Evolutionary conservation across 2,888 invertebrate genomes (phyloP).

Genomic region (Acronicta psi): DNA sequence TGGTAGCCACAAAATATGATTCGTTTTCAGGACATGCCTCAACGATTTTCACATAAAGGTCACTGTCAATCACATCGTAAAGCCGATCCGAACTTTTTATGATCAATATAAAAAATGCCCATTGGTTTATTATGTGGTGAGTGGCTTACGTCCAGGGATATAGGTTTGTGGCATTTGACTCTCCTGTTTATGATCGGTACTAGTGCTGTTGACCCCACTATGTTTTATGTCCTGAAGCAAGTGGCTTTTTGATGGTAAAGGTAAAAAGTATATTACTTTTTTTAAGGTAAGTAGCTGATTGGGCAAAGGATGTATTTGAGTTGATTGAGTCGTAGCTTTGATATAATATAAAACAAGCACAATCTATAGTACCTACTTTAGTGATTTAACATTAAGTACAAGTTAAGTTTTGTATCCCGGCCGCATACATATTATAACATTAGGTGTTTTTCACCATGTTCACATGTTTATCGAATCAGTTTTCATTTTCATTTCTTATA

Average conservation of each 20-base stretch:
- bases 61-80: conserved; percentile 71
- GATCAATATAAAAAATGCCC: conserved; percentile 49
- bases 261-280: conserved; percentile 14
- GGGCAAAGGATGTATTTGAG: not conserved
- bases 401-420: no score
- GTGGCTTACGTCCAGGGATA: conserved; percentile 38
- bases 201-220: conserved; percentile 43
- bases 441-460: no score
- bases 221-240: conserved; percentile 36
- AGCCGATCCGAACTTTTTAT: conserved; percentile 56
- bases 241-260: conserved; percentile 32
- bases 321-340: no score
- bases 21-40: conserved; percentile 41
- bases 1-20: conserved; percentile 37
- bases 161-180: conserved; percentile 30
- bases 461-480: no score
- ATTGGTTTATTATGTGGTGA: conserved; percentile 48
- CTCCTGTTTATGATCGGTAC: conserved; percentile 37
- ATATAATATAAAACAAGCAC: no score
- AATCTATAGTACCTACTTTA: no score
- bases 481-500: no score
- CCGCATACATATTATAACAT: no score
- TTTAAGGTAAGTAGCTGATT: conserved; percentile 10
- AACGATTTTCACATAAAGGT: conserved; percentile 50
- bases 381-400: no score